Base-by-base conservation (phyloP, 2,888 invertebrate genomes). In the Calliscelio sp. region DNA sequence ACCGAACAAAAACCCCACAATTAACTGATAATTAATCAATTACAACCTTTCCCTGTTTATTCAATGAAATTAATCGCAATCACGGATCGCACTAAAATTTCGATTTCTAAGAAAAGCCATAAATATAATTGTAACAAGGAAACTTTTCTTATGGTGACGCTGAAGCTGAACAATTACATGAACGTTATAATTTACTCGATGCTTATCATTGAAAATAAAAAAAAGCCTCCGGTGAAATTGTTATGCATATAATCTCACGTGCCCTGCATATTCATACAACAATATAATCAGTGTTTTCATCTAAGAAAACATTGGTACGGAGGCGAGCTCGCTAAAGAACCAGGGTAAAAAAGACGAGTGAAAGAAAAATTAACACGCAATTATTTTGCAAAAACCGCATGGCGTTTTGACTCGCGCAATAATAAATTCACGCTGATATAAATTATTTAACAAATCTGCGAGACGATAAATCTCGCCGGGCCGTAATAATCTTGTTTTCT, bases 111-210 rank as follows among this genome's bases (percentile, higher is more conserved):
- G 24, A 70, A 70, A 70, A 66, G 32, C 22, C 61, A 49, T 63
- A 41, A 74, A 63, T 38, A 32, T 51, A 49, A 53, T 63, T 63
- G 53, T 49, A 63, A 63, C 63, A 20, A 46, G 63, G 24, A 63
- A 74, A 53, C 20, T 44, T n/a, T n/a, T 44, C 32, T 18, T 53
- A 44, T 24, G 66, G 66, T 49, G 66, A 66, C 66, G 55, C 55
- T 24, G 65, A 66, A 77, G 55, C 55, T 24, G 65, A 66, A 77
- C 66, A 77, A 77, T 77, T 77, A 66, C 49, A 25, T 14, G 57
- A 55, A 65, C 77, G 77, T 59, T 59, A 59, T 70, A 70, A 78
- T 78, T 61, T 70, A 61, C 51, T 46, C 41, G 78, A 78, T 78
- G 28, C 61, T 78, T 70, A 78, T 78, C 78, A 61, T 16, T 35